These are phyloP conservation scores for Laothoe populi DNA, from an alignment of 2,888 invertebrate species.

Conservation along the genomic window DNA sequence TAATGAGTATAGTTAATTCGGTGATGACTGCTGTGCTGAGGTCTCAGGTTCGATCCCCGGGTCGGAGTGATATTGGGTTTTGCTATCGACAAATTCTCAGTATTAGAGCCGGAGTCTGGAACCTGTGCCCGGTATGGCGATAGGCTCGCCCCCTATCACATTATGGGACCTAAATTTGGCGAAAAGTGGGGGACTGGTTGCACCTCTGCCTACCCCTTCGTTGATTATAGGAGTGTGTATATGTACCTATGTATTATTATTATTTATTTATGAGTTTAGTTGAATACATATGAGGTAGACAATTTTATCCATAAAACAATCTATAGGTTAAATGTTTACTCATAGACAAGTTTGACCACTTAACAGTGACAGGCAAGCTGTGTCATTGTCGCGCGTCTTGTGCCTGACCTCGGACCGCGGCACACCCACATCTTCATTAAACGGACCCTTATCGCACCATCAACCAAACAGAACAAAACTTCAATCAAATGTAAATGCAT, in stretches of 20 bases:
- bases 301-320: not conserved
- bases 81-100: too few species aligned
- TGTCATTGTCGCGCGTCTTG: conserved; percentile 3
- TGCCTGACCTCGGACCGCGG: conserved; percentile 2
- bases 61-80: too few species aligned
- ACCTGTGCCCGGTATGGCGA: too few species aligned
- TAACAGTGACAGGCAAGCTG: not conserved
- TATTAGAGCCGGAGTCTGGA: too few species aligned
- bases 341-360: not conserved
- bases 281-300: not conserved
- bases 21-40: too few species aligned
- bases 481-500: conserved; percentile 83
- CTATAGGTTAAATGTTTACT: not conserved
- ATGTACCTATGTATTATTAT: not conserved
- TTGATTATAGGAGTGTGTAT: too few species aligned
- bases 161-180: too few species aligned
- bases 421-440: conserved; percentile 82
- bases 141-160: too few species aligned
- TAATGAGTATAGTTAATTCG: too few species aligned
- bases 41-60: too few species aligned
- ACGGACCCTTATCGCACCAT: conserved; percentile 73
- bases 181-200: too few species aligned
- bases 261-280: not conserved
- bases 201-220: too few species aligned
- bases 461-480: conserved; percentile 79